A percentile compares a stretch with the other conserved stretches of the same genome.
These are phyloP conservation scores for Nymphalis urticae DNA, from an alignment of 2,888 invertebrate genomes.

Conservation along the genomic window DNA sequence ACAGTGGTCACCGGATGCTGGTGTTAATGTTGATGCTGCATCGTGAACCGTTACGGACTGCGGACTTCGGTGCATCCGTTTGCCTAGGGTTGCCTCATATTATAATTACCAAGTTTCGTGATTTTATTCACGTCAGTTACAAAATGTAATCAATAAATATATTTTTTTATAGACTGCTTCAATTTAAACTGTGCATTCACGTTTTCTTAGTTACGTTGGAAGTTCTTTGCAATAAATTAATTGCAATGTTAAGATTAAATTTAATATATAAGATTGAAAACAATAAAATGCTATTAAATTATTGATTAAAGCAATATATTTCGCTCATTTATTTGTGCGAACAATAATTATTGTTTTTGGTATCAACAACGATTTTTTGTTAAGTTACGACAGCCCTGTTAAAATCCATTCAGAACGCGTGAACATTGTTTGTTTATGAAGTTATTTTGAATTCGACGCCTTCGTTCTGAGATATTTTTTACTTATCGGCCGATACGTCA, in stretches of 20 bases:
- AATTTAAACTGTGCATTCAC: too few species aligned
- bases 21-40: slow-evolving; percentile 55
- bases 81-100: slow-evolving; percentile 34
- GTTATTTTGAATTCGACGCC: slow-evolving; percentile 62
- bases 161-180: too few species aligned
- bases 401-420: slow-evolving; percentile 48
- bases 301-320: too few species aligned
- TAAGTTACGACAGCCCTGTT: slow-evolving; percentile 42
- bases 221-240: too few species aligned
- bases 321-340: not conserved
- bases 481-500: slow-evolving; percentile 32
- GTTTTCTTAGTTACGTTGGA: too few species aligned
- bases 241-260: too few species aligned
- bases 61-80: slow-evolving; percentile 56
- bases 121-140: too few species aligned
- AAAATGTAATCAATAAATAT: too few species aligned
- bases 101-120: not conserved
- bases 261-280: too few species aligned
- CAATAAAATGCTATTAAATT: too few species aligned
- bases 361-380: not conserved
- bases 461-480: slow-evolving; percentile 42
- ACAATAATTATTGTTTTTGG: not conserved
- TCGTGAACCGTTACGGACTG: slow-evolving; percentile 51
- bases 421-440: slow-evolving; percentile 60
- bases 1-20: slow-evolving; percentile 51